These are phyloP conservation scores for Acleris cristana DNA, from an alignment of 2,888 invertebrate genomes.

Conservation along the genomic window DNA sequence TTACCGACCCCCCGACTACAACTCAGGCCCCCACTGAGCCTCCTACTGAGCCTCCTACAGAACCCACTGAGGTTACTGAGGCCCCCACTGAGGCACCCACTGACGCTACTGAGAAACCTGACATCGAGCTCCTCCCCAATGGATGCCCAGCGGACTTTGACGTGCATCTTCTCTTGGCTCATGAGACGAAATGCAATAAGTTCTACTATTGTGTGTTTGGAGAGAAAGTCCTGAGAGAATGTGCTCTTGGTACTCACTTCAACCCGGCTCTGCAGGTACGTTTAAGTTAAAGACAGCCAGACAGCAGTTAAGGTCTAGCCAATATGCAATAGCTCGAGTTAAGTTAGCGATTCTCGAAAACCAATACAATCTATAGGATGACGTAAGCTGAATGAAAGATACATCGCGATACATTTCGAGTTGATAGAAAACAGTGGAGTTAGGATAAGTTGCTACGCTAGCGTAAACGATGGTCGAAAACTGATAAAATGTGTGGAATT, in stretches of 20 bases:
- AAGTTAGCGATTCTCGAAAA: no score
- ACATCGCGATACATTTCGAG: no score
- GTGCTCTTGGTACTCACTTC: conserved; percentile 47
- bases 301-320: no score
- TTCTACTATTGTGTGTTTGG: conserved; percentile 57
- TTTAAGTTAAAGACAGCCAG: no score
- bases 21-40: conserved; percentile 22
- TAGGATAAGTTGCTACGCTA: no score
- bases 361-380: no score
- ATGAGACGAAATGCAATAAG: conserved; percentile 48
- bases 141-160: conserved; percentile 50
- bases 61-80: conserved; percentile 13
- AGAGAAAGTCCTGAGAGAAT: conserved; percentile 45
- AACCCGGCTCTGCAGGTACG: conserved; percentile 47
- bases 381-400: no score
- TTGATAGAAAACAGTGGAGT: no score
- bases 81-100: conserved; percentile 30
- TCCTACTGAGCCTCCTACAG: conserved; percentile 14
- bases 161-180: conserved; percentile 49
- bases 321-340: no score
- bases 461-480: no score
- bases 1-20: conserved; percentile 4
- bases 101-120: conserved; percentile 25
- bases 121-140: conserved; percentile 41
- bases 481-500: no score